Evolutionary conservation across 2,113 vertebrate species (phyloP).

Genomic region (Calidris pugnax): DNA sequence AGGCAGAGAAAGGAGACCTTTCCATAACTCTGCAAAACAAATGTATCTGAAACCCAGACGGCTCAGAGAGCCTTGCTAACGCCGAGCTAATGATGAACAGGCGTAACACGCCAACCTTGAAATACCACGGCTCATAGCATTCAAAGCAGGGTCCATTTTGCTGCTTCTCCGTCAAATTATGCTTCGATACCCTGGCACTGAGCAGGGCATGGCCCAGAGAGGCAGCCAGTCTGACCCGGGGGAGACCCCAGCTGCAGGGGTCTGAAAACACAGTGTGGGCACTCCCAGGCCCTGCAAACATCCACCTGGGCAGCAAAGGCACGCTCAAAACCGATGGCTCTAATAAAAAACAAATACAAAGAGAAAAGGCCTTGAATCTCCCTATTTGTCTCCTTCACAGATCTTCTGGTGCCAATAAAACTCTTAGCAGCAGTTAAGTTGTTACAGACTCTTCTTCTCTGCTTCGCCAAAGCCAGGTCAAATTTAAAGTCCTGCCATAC

Average conservation of each 20-base stretch:
- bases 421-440: neutral
- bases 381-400: neutral
- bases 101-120: neutral
- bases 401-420: constrained; percentile 17
- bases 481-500: neutral
- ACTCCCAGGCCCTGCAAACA: neutral
- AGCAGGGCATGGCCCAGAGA: neutral
- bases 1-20: neutral
- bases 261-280: neutral
- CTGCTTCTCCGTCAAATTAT: neutral
- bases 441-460: neutral
- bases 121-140: neutral
- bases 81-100: neutral
- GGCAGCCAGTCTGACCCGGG: neutral
- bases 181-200: neutral
- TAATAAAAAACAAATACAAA: neutral
- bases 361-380: neutral
- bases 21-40: neutral
- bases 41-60: neutral
- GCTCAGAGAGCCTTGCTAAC: neutral
- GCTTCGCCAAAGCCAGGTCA: neutral
- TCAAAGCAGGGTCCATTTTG: neutral
- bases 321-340: neutral
- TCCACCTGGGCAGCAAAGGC: neutral
- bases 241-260: neutral